phyloP scores from a whole-genome alignment of 2,888 invertebrate genomes.

The Eucera pruinosa region DNA sequence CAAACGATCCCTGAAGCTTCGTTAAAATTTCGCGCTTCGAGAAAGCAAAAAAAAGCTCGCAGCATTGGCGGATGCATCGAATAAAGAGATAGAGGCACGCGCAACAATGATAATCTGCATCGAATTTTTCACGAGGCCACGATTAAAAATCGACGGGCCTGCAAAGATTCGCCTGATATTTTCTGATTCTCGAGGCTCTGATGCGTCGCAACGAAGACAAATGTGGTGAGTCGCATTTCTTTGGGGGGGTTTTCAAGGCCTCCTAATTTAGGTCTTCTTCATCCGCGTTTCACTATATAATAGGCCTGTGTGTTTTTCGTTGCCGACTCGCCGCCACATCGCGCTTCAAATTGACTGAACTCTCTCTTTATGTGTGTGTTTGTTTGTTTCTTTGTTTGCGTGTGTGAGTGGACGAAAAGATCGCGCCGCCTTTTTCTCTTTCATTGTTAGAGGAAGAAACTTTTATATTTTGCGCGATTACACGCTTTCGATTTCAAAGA shows the following conservation, averaged over 20 bases:
- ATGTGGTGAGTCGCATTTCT: slow-evolving; percentile 62
- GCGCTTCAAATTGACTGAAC: slow-evolving; percentile 81
- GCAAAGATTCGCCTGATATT: too few relatives aligned
- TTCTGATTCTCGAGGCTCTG: too few relatives aligned
- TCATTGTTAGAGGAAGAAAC: too few relatives aligned
- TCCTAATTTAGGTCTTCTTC: slow-evolving; percentile 32
- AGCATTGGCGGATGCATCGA: too few relatives aligned
- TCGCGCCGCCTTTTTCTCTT: slow-evolving; percentile 20
- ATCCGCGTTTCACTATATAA: neutral
- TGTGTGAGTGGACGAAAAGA: slow-evolving; percentile 49
- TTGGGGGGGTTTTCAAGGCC: slow-evolving; percentile 52
- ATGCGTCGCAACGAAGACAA: slow-evolving; percentile 57
- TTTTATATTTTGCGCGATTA: too few relatives aligned
- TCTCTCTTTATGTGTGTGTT: too few relatives aligned
- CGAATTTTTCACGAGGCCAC: slow-evolving; percentile 25
- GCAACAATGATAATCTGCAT: slow-evolving; percentile 9
- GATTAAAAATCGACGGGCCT: neutral
- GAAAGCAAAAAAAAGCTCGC: too few relatives aligned
- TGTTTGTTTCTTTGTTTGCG: too few relatives aligned
- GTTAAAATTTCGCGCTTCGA: slow-evolving; percentile 1
- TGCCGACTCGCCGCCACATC: slow-evolving; percentile 76
- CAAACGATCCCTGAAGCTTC: slow-evolving; percentile 16
- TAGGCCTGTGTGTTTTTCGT: slow-evolving; percentile 57
- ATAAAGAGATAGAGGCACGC: neutral
- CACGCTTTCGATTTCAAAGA: too few relatives aligned